Percentiles rank a stretch among this genome's conserved stretches.
These are phyloP conservation scores for Ibidorhyncha struthersii DNA, from an alignment of 2,113 vertebrate genomes.

Conservation along the genomic window DNA sequence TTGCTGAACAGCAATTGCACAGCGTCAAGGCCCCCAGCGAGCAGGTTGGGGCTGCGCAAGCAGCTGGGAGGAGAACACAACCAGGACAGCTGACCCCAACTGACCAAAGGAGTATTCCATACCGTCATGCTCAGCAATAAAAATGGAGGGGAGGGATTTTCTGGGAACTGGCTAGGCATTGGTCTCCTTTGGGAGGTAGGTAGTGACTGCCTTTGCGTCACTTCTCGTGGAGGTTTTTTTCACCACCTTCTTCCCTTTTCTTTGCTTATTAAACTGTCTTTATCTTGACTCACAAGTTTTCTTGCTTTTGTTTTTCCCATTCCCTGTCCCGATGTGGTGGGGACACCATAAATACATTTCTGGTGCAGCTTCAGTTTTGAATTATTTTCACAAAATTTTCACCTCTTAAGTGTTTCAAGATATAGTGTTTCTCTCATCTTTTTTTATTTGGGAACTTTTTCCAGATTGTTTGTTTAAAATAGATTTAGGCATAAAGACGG, in stretches of 20 bases:
- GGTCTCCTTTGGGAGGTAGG: not conserved
- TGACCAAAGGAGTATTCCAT: not conserved
- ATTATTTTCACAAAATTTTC: not conserved
- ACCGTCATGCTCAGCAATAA: not conserved
- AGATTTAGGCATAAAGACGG: not conserved
- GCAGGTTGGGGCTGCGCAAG: not conserved
- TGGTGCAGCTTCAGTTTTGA: not conserved
- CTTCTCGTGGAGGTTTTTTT: not conserved
- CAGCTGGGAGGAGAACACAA: not conserved
- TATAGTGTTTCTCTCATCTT: not conserved
- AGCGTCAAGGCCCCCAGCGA: fast-evolving
- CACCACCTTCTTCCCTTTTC: not conserved
- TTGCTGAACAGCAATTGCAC: not conserved
- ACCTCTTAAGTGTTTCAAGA: not conserved
- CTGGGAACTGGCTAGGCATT: not conserved
- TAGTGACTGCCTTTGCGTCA: not conserved
- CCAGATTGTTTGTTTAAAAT: not conserved
- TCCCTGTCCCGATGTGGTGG: not conserved
- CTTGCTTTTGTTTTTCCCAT: not conserved
- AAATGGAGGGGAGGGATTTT: not conserved
- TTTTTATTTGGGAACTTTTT: not conserved
- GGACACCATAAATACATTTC: not conserved
- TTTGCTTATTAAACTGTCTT: not conserved
- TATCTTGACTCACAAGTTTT: not conserved
- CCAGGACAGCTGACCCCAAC: not conserved